Evolutionary conservation across 2,888 invertebrate genomes (phyloP), one percentile per base, ranked within the genome.

Genomic region (Ophion costatus): DNA sequence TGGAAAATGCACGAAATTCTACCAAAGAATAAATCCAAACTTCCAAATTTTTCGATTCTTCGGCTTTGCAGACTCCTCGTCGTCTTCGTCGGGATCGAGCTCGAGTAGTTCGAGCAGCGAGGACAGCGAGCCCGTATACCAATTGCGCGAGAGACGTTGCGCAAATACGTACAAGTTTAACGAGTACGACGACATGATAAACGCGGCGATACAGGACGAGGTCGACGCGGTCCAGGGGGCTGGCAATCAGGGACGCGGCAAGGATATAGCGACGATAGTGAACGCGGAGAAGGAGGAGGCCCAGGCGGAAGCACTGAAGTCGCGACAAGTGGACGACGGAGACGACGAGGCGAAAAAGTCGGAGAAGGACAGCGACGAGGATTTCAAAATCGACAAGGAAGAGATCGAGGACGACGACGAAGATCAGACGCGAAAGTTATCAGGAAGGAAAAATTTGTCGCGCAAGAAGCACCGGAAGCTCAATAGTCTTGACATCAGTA

Each of bases 141-240:
- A 98, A 83, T 94, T 98, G 89, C 95, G 98, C 22, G 97, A 97
- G 90, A 95, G 98, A 22, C 95, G 96, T 0, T 96, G 97, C 91
- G 96, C 97, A 66, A 97, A 97, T 88, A 97, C 98, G 80, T 97
- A 97, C 91, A 96, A 97, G 86, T 97, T 98, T 89, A 97, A 98
- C 92, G 99, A 99, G 93, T 99, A 98, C 94, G 99, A 99, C 92
- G 97, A 98, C 45, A 96, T 99, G 93, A 99, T 99, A 89, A 97
- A 98, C 92, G 98, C 98, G 61, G 99, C 99, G 11, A 96, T 98
- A 88, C 92, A 96, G 95, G 96, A 96, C 89, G 97, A 97, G 91
- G 96, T 97, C 91, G 96, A 96, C 63, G 96, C 96, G 5, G 96
- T 96, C 0, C 96, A 96, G 80, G 97, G 97, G 38, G 96, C 97